Conservation (phyloP, 2,888 invertebrate genomes). For the Timema podura region DNA sequence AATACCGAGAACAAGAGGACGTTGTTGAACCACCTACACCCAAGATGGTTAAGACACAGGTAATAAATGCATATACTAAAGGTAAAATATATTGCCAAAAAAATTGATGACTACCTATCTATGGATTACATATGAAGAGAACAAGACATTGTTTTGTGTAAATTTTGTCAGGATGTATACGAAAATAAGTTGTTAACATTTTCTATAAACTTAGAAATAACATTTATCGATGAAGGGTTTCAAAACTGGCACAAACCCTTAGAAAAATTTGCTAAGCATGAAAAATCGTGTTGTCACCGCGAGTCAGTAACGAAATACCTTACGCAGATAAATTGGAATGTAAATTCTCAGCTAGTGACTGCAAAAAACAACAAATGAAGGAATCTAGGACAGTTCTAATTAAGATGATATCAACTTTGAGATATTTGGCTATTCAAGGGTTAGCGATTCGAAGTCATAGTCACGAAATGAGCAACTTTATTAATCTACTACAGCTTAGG, state of each 20-base stretch:
- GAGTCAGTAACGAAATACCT: background rate
- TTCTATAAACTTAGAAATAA: background rate
- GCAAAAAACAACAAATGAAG: constrained; percentile 5
- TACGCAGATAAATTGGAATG: constrained; percentile 1
- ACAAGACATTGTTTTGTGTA: background rate
- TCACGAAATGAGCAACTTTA: constrained; percentile 2
- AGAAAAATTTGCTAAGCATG: constrained; percentile 5
- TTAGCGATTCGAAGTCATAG: constrained; percentile 8
- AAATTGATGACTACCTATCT: background rate
- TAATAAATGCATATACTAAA: background rate
- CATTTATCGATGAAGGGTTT: background rate
- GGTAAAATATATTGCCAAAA: background rate
- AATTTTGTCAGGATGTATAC: background rate
- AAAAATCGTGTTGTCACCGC: background rate
- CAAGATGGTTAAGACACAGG: background rate
- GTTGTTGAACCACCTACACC: background rate
- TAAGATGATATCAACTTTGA: background rate
- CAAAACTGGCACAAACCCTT: background rate
- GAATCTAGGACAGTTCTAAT: constrained; percentile 2
- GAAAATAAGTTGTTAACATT: constrained; percentile 9
- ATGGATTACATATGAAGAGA: background rate
- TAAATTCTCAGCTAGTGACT: background rate
- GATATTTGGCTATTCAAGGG: background rate
- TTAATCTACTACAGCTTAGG: background rate
- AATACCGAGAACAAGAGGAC: background rate